phyloP scores from a whole-genome alignment of 2,113 vertebrate species.

The Sminthopsis crassicaudata region DNA sequence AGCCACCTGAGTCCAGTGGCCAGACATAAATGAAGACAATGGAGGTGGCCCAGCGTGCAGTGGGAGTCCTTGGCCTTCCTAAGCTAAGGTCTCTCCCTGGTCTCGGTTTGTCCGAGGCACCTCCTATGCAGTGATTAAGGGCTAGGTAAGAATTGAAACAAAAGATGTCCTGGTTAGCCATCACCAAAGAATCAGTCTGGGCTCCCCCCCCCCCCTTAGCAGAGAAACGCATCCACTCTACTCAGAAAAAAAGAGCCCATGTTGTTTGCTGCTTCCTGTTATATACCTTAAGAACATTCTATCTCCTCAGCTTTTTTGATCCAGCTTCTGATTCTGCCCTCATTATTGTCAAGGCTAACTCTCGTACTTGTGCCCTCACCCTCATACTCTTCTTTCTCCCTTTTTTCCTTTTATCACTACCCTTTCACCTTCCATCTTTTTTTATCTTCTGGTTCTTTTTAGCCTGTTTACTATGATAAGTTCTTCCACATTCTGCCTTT shows the following conservation, averaged over 20 bases:
- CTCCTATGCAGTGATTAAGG: not conserved
- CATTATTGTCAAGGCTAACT: not conserved
- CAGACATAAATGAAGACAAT: not conserved
- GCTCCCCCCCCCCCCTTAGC: not conserved
- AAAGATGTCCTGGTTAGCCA: not conserved
- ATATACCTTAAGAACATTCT: not conserved
- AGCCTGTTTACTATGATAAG: not conserved
- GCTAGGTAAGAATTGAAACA: not conserved
- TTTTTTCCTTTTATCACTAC: not conserved
- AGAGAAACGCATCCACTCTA: not conserved
- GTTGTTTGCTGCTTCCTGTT: not conserved
- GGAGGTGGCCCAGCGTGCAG: not conserved
- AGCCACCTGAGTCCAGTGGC: too few relatives aligned
- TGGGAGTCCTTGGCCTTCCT: not conserved
- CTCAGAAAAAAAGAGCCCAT: not conserved
- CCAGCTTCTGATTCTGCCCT: not conserved
- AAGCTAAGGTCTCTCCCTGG: not conserved
- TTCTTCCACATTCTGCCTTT: not conserved
- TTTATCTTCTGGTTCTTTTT: not conserved
- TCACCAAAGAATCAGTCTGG: not conserved
- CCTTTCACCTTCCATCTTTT: not conserved
- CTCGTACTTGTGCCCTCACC: not conserved
- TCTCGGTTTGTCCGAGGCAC: not conserved
- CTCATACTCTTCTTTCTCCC: not conserved
- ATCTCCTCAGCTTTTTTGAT: not conserved